Evolutionary conservation across 2,113 vertebrate genomes (phyloP).

Genomic region (Ariopsis seemanni): DNA sequence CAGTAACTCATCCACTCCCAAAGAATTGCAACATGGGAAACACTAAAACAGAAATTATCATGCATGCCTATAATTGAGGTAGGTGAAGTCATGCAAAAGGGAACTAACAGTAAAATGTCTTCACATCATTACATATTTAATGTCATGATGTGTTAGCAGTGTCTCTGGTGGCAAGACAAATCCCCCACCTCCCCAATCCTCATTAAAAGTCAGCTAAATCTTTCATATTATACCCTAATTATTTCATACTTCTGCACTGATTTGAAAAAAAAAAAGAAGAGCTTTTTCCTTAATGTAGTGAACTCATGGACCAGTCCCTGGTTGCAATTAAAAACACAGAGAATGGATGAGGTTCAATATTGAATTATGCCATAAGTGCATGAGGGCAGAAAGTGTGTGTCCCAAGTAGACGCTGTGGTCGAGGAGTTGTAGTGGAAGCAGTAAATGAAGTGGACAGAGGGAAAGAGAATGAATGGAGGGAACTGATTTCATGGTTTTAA

Average conservation of each 20-base stretch:
- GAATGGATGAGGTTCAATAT: constrained; percentile 52
- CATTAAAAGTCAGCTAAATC: constrained; percentile 74
- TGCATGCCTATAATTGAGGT: constrained; percentile 64
- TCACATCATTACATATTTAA: constrained; percentile 76
- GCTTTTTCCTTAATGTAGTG: constrained; percentile 61
- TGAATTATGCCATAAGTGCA: constrained; percentile 59
- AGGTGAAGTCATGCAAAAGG: constrained; percentile 71
- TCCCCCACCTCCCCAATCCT: constrained; percentile 52
- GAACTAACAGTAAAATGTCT: constrained; percentile 71
- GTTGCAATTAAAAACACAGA: constrained; percentile 35
- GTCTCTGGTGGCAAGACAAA: constrained; percentile 61
- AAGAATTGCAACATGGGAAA: constrained; percentile 38
- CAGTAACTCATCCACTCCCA: constrained; percentile 24
- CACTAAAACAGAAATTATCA: constrained; percentile 44
- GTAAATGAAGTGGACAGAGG: constrained; percentile 32
- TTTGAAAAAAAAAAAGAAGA: constrained; percentile 65
- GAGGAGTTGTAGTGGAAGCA: constrained; percentile 22
- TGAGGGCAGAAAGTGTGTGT: constrained; percentile 27
- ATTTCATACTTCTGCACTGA: constrained; percentile 71
- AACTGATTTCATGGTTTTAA: constrained; percentile 58
- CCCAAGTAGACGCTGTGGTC: constrained; percentile 35
- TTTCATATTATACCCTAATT: constrained; percentile 75
- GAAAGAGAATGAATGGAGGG: not conserved
- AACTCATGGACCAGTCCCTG: constrained; percentile 51
- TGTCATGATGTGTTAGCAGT: constrained; percentile 69